Evolutionary conservation across 1,140 invertebrate genomes (phyloP).

Genomic region (Nomia melanderi): DNA sequence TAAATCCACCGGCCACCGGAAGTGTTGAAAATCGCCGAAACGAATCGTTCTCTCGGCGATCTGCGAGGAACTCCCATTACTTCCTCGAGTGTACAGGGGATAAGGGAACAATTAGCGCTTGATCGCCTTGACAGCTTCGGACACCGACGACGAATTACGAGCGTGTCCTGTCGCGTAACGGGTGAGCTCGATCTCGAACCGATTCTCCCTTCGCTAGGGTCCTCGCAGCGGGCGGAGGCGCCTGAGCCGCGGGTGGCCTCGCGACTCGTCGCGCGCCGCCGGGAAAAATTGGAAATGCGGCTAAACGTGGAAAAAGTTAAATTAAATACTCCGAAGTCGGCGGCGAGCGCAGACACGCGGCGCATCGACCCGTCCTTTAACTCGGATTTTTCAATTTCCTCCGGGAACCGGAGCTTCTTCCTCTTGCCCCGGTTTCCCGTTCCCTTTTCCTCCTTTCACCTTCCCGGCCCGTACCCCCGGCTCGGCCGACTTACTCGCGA

Average conservation of each 20-base stretch:
- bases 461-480: not conserved
- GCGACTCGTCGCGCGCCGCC: constrained; percentile 33
- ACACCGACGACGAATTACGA: too few relatives aligned
- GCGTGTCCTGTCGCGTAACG: too few relatives aligned
- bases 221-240: too few relatives aligned
- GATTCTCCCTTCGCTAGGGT: too few relatives aligned
- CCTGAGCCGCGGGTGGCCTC: too few relatives aligned
- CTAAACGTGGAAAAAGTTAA: constrained; percentile 71
- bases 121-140: too few relatives aligned
- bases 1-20: not conserved
- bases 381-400: constrained; percentile 72
- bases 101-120: too few relatives aligned
- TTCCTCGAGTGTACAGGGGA: too few relatives aligned
- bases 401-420: constrained; percentile 51
- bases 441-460: not conserved
- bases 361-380: constrained; percentile 60
- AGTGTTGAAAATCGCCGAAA: too few relatives aligned
- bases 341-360: constrained; percentile 49
- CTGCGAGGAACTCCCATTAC: too few relatives aligned
- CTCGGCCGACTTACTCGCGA: constrained; percentile 22
- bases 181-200: too few relatives aligned
- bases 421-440: not conserved
- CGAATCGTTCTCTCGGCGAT: too few relatives aligned
- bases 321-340: constrained; percentile 65
- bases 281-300: constrained; percentile 68